Percentiles rank a stretch among this genome's conserved stretches.
These are phyloP conservation scores for Lymantria dispar DNA, from an alignment of 2,888 invertebrate species.

Conservation along the genomic window DNA sequence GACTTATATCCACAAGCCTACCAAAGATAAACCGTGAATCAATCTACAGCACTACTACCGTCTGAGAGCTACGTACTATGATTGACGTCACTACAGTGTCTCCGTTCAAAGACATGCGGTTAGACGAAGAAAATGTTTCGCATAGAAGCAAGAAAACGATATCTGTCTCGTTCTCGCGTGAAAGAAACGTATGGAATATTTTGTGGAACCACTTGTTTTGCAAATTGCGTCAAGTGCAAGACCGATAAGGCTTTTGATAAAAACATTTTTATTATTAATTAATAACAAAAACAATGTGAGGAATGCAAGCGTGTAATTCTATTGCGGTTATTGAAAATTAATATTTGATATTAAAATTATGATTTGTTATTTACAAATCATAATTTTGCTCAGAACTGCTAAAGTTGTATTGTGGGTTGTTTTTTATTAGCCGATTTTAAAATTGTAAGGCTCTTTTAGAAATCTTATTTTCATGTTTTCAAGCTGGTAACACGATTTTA, in stretches of 20 bases:
- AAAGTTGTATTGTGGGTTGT: too few relatives aligned
- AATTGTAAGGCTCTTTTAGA: too few relatives aligned
- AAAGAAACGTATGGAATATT: constrained; percentile 77
- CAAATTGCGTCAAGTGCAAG: constrained; percentile 75
- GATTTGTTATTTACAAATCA: not conserved
- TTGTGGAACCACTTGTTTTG: constrained; percentile 78
- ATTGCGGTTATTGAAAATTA: not conserved
- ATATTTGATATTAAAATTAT: not conserved
- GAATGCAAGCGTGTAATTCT: constrained; percentile 13
- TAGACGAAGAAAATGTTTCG: constrained; percentile 58
- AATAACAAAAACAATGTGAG: constrained; percentile 18
- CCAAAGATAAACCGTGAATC: constrained; percentile 63
- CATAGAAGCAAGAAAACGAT: constrained; percentile 59
- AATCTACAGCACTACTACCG: constrained; percentile 76
- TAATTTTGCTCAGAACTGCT: too few relatives aligned
- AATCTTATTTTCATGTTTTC: too few relatives aligned
- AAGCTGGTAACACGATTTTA: too few relatives aligned
- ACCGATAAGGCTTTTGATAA: constrained; percentile 50
- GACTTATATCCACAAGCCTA: constrained; percentile 72
- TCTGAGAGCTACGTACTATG: constrained; percentile 83
- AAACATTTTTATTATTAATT: constrained; percentile 40
- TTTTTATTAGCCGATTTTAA: too few relatives aligned
- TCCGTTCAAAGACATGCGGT: constrained; percentile 65
- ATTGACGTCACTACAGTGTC: constrained; percentile 69
- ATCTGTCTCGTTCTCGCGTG: constrained; percentile 68